Evolutionary conservation across 92 coral and sea anemone species (phyloP).

Genomic region (Heteractis magnifica): DNA sequence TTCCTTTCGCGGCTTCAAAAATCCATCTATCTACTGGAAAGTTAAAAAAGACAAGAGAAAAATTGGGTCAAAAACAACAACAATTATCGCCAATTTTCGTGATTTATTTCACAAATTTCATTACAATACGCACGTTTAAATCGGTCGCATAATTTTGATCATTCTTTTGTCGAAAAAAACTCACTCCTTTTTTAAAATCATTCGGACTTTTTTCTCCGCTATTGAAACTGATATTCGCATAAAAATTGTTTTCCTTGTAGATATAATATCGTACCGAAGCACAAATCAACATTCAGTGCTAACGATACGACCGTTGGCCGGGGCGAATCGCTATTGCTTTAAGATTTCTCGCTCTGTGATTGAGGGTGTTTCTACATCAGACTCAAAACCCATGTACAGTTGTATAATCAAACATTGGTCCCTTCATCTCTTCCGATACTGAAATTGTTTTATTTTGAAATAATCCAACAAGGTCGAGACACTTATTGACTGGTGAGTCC

Average conservation of each 20-base stretch:
- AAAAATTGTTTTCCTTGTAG: not conserved
- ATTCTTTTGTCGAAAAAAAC: not conserved
- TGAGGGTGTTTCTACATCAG: not conserved
- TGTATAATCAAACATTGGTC: too few species aligned
- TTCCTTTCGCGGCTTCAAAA: not conserved
- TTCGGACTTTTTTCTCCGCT: not conserved
- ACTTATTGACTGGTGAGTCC: constrained; percentile 32
- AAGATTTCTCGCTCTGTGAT: not conserved
- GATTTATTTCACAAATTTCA: not conserved
- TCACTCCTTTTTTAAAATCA: not conserved
- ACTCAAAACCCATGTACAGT: too few species aligned
- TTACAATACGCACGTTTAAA: not conserved
- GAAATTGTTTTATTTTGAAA: constrained; percentile 4
- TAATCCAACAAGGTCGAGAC: constrained; percentile 10
- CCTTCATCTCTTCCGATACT: too few species aligned
- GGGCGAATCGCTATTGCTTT: not conserved
- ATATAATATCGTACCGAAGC: not conserved
- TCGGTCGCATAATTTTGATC: not conserved
- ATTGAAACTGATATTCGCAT: not conserved
- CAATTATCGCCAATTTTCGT: not conserved
- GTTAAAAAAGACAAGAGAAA: not conserved
- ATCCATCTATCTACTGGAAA: not conserved
- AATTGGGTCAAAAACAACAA: not conserved
- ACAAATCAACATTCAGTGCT: not conserved
- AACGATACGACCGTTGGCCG: not conserved